Evolutionary conservation across 2,888 invertebrate species (phyloP).

Genomic region (Tenodera sinensis): DNA sequence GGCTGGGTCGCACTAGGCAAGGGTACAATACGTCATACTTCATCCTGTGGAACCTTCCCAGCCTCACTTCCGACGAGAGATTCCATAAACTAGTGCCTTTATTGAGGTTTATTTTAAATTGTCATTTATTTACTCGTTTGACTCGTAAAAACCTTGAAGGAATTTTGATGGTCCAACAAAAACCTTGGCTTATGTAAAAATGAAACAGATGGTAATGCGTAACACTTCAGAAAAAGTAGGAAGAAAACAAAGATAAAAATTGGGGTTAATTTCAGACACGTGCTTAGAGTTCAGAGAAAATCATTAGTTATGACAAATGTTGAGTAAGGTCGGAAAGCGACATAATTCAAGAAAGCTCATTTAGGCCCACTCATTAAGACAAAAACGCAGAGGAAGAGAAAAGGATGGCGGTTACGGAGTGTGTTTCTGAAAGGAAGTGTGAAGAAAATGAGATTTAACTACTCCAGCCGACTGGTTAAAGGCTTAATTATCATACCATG

Average conservation of each 20-base stretch:
- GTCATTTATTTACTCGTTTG: too few species aligned
- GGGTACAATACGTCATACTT: too few species aligned
- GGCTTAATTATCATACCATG: neutral
- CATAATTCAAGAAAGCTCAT: neutral
- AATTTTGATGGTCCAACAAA: too few species aligned
- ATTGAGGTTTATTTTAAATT: too few species aligned
- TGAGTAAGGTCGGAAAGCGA: neutral
- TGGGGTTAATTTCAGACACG: neutral
- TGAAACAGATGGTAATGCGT: neutral
- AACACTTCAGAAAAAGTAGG: neutral
- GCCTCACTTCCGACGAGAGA: too few species aligned
- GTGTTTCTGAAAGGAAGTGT: neutral
- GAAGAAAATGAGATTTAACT: neutral
- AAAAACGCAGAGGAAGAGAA: neutral
- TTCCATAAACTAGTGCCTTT: too few species aligned
- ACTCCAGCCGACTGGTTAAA: neutral
- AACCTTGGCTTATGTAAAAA: neutral
- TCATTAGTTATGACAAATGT: neutral
- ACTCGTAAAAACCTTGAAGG: too few species aligned
- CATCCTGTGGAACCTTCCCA: too few species aligned
- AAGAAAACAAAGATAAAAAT: too few species aligned
- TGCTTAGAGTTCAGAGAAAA: neutral
- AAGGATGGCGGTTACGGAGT: neutral
- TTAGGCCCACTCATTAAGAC: neutral
- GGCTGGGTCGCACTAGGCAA: too few species aligned